These are phyloP conservation scores for Drosophila bunnanda DNA, from an alignment of 2,888 invertebrate species.

Conservation along the genomic window DNA sequence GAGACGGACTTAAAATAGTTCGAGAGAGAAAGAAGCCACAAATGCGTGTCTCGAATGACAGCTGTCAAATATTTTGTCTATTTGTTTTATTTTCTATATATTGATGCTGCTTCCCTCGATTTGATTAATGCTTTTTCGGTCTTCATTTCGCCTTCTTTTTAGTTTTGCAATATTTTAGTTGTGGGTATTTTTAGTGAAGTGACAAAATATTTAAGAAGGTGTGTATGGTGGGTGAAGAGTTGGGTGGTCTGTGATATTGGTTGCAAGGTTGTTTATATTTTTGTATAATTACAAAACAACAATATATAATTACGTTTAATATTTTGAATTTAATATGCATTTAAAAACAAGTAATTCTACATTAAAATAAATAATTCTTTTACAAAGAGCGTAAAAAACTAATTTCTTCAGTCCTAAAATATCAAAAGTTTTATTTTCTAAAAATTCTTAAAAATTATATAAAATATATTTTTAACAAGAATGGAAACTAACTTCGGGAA, in stretches of 20 bases:
- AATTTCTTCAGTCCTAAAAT: too few relatives aligned
- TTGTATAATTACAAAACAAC: background rate
- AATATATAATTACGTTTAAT: background rate
- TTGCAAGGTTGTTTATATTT: background rate
- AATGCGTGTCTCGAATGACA: conserved; percentile 66
- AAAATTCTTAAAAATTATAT: too few relatives aligned
- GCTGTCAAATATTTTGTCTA: conserved; percentile 68
- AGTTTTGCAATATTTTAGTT: conserved; percentile 36
- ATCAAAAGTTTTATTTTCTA: too few relatives aligned
- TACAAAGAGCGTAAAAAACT: too few relatives aligned
- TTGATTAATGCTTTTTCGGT: conserved; percentile 46
- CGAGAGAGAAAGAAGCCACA: conserved; percentile 31
- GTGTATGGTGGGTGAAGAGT: background rate
- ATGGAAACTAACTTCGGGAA: too few relatives aligned
- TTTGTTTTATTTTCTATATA: conserved; percentile 34
- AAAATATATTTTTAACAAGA: too few relatives aligned
- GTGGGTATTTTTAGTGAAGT: conserved; percentile 20
- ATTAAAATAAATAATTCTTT: too few relatives aligned
- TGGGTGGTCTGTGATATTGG: conserved; percentile 20
- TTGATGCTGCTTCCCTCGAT: conserved; percentile 6
- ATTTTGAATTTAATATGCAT: too few relatives aligned
- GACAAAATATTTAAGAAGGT: conserved; percentile 36
- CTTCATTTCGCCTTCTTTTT: conserved; percentile 10
- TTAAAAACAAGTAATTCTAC: too few relatives aligned
- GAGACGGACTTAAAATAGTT: conserved; percentile 4